Evolutionary conservation across 2,113 vertebrate genomes (phyloP), one percentile per base, ranked within the genome.

Genomic region (Crotalus tigris): DNA sequence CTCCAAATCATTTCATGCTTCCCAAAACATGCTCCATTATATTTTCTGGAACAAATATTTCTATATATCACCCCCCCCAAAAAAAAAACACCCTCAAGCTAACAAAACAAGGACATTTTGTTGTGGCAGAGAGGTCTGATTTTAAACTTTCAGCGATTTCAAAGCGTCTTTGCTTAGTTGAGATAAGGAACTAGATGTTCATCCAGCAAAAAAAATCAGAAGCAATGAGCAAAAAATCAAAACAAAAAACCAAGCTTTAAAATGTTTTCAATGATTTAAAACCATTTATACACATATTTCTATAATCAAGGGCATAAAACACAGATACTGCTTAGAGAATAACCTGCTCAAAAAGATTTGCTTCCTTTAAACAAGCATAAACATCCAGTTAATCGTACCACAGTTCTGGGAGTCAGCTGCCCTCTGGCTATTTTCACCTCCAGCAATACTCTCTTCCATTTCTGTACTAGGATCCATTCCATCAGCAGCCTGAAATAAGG

Each of bases 401-500:
- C 97, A 98, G 93, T 98, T 98, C 90, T 99, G 99, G 94, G 99
- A 98, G 96, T 99, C 99, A 81, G 99, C 98, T 89, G 98, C 97
- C 92, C 98, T 98, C 94, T 99, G 99, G 97, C 96, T 98, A 97
- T 98, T 98, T 97, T 99, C 99, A 4, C 98, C 98, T 94, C 98
- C 98, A 95, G 98, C 98, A 96, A 99, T 95, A 97, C 99, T 99
- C 96, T 99, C 99, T 96, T 99, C 99, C 1, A 98, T 99, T 97
- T 99, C 99, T 19, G 99, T 99, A 94, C 98, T 98, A 1, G 99
- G 98, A 94, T 99, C 99, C 10, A 98, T 99, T 92, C 98, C 98
- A 46, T 99, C 99, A 95, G 98, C 98, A 94, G 98, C 98, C 99
- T 99, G 91, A 94, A 94, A 92, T 8, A 93, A 91, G 88, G 24